These are phyloP conservation scores for Microplitis manilae DNA, from an alignment of 2,888 invertebrate genomes.

Conservation along the genomic window DNA sequence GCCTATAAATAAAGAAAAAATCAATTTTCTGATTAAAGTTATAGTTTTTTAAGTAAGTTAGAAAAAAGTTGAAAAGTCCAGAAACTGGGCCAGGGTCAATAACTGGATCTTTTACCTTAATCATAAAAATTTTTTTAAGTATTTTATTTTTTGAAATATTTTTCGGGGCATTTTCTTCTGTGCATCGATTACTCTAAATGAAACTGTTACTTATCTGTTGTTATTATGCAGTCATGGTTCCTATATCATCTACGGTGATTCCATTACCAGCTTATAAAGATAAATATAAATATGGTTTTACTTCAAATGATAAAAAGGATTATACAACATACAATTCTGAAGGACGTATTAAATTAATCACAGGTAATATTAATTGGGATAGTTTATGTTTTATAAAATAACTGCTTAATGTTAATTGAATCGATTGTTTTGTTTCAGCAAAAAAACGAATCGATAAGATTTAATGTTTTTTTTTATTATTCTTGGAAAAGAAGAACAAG, in stretches of 20 bases:
- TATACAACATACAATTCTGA: conserved; percentile 63
- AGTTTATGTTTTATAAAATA: conserved; percentile 1
- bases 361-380: conserved; percentile 53
- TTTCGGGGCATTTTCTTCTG: no score
- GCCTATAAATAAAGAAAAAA: no score
- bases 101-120: no score
- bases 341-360: conserved; percentile 63
- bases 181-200: conserved; percentile 1
- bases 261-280: conserved; percentile 77
- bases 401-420: conserved; percentile 28
- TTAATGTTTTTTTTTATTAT: conserved; percentile 6
- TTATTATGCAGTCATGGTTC: conserved; percentile 74
- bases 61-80: no score
- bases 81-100: no score
- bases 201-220: background rate
- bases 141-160: no score
- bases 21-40: no score
- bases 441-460: conserved; percentile 38
- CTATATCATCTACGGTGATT: conserved; percentile 80
- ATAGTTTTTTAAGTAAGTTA: no score
- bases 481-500: conserved; percentile 12
- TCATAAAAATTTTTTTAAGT: no score
- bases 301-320: conserved; percentile 62
- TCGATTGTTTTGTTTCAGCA: conserved; percentile 18
- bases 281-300: conserved; percentile 72